Evolutionary conservation across 2,888 invertebrate species (phyloP), one percentile per base, ranked within the genome.

Genomic region (Cenopis cana): DNA sequence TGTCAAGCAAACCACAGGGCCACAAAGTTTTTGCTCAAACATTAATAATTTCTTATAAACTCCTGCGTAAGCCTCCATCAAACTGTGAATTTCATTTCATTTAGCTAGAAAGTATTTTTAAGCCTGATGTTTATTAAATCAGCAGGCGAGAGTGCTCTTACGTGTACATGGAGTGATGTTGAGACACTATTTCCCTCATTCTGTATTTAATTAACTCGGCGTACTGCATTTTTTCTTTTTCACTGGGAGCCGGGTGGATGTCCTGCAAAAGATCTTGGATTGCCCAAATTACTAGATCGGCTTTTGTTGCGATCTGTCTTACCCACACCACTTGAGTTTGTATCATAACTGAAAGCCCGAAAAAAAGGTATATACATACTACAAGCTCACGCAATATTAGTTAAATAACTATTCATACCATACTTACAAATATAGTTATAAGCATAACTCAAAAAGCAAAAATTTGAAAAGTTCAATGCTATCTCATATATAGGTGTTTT

Each of bases 321-420:
- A 89, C 79, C 90, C 90, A 90, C 14, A 89, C 77, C 74, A 90
- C 79, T 80, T 89, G 84, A 12, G 86, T 86, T 78, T 85, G 83
- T 29, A 86, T 73, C 81, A 85, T 85, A 78, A 89, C 91, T 91
- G 78, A 56, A 74, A 81, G 73, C n/a, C 14, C 46, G 24, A 24
- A 46, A 8, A 46, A 6, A 46, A n/a, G n/a, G 0, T 1, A n/a
- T 6, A 1, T n/a, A 14, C n/a, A 20, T 24, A 2, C 14, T 12
- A 29, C 14, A 14, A 17, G 11, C n/a, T 17, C 10, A 56, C 11
- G 17, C 2, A 50, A 18, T 17, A n/a, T 33, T 14, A 29, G n/a
- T n/a, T 33, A 9, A 33, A 12, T 14, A 41, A 2, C 12, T 12
- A 59, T 54, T 20, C 8, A 6, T 20, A 50, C 1, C 3, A 14